phyloP scores from a whole-genome alignment of 2,113 vertebrate genomes.

The Dipodomys stephensi region DNA sequence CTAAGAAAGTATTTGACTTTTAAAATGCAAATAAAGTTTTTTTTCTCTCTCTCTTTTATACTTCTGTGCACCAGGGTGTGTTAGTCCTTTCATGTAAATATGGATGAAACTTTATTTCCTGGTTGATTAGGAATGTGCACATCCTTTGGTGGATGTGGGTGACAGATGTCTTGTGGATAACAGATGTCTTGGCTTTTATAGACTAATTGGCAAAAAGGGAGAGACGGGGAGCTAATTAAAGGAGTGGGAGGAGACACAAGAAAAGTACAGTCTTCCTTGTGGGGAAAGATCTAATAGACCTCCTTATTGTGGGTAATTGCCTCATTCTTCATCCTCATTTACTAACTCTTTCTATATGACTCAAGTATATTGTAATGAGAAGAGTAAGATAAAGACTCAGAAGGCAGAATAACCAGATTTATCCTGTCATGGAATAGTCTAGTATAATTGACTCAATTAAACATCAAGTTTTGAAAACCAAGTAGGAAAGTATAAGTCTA shows the following conservation, averaged over 20 bases:
- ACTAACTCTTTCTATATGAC: constrained; percentile 50
- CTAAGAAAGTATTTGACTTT: constrained; percentile 3
- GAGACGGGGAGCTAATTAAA: constrained; percentile 67
- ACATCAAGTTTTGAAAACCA: constrained; percentile 20
- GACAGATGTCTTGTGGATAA: constrained; percentile 77
- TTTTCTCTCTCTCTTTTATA: neutral
- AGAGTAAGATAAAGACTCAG: constrained; percentile 42
- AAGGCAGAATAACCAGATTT: constrained; percentile 35
- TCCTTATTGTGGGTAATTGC: constrained; percentile 67
- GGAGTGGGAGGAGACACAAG: constrained; percentile 57
- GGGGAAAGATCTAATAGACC: constrained; percentile 60
- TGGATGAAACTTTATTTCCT: constrained; percentile 71
- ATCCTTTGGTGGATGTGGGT: constrained; percentile 66
- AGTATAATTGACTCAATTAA: constrained; percentile 52
- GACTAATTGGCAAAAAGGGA: constrained; percentile 71
- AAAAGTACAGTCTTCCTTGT: constrained; percentile 71
- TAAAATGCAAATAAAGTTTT: neutral
- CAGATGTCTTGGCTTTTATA: constrained; percentile 79
- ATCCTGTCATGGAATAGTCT: constrained; percentile 47
- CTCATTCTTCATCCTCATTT: constrained; percentile 68
- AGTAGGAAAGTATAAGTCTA: constrained; percentile 45
- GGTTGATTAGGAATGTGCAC: constrained; percentile 65
- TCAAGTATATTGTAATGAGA: constrained; percentile 40
- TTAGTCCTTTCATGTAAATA: constrained; percentile 46
- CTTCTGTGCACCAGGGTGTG: constrained; percentile 48